These are phyloP conservation scores for Stegostoma tigrinum DNA, from an alignment of 2,113 vertebrate species.

Conservation along the genomic window DNA sequence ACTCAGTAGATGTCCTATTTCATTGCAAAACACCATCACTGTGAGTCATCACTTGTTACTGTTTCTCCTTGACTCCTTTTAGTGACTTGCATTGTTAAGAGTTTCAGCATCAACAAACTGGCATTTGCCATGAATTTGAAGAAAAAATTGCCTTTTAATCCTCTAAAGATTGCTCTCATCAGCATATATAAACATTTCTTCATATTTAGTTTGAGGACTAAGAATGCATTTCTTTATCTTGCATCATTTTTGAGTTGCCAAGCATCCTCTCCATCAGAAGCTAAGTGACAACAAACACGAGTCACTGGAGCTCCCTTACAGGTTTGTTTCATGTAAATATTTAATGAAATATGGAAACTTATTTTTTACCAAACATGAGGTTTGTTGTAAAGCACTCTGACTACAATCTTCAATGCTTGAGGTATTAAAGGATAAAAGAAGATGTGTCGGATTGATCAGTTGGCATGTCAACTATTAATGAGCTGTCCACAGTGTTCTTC, in stretches of 20 bases:
- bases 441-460: neutral
- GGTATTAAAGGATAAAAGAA: neutral
- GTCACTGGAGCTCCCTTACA: neutral
- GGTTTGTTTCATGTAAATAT: neutral
- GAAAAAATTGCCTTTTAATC: neutral
- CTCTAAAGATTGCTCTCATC: neutral
- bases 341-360: neutral
- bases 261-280: neutral
- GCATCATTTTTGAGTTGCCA: neutral
- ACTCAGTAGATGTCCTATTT: slow-evolving; percentile 45
- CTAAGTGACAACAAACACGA: neutral
- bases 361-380: neutral
- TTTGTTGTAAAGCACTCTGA: neutral
- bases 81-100: neutral
- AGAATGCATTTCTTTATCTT: neutral
- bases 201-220: neutral
- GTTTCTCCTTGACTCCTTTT: slow-evolving; percentile 37
- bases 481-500: neutral
- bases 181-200: neutral
- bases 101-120: too few species aligned
- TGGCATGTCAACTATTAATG: neutral
- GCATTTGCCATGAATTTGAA: slow-evolving; percentile 11
- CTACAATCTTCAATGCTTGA: neutral
- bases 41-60: slow-evolving; percentile 46
- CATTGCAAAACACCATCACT: slow-evolving; percentile 42